A percentile compares a stretch with the other conserved stretches of the same genome.
Conservation (phyloP, 2,888 invertebrate genomes). For the Aleiodes alternator region DNA sequence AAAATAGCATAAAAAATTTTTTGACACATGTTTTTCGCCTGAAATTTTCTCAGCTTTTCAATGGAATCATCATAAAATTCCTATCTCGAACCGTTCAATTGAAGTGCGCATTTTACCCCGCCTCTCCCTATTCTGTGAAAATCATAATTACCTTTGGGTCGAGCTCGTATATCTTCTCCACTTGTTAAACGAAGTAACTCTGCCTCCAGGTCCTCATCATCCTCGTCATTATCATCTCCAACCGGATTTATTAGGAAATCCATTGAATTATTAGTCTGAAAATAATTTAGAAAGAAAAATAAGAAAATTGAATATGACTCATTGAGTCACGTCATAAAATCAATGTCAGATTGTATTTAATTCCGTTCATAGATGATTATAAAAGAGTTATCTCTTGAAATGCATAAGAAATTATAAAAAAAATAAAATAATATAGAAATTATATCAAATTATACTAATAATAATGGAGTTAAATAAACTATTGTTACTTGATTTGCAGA, state of each 20-base stretch:
- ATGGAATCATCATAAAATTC: no score
- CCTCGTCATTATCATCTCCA: conserved; percentile 78
- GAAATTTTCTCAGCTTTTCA: no score
- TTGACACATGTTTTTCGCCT: no score
- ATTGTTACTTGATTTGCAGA: conserved; percentile 58
- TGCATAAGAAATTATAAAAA: conserved; percentile 24
- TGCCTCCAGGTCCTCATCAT: conserved; percentile 90
- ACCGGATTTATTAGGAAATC: conserved; percentile 52
- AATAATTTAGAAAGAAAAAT: neutral
- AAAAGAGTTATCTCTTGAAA: neutral
- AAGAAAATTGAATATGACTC: neutral
- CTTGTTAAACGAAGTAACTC: conserved; percentile 86
- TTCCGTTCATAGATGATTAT: neutral
- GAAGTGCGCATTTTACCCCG: no score
- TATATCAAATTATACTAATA: neutral
- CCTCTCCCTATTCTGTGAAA: neutral
- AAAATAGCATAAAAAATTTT: no score
- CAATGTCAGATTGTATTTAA: neutral
- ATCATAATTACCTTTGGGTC: conserved; percentile 63
- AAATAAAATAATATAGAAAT: conserved; percentile 25
- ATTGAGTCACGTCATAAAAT: no score
- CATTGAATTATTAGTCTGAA: conserved; percentile 54
- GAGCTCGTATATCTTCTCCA: conserved; percentile 69
- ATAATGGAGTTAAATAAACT: conserved; percentile 2
- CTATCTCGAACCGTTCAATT: no score